phyloP scores from a whole-genome alignment of 2,113 vertebrate species.

The Origma solitaria region DNA sequence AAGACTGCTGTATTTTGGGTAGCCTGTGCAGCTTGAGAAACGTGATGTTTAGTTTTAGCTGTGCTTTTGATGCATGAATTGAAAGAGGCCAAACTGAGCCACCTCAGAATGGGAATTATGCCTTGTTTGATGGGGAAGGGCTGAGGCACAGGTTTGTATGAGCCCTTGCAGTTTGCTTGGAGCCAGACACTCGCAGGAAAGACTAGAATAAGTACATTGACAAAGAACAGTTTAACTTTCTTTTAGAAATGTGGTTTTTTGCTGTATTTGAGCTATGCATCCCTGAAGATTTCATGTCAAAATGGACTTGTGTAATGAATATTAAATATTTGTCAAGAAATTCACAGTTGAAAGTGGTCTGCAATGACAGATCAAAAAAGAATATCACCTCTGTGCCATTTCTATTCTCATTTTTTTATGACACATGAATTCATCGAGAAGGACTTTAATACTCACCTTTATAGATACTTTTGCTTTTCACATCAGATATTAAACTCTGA shows the following conservation, averaged over 20 bases:
- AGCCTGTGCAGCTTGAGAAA: background rate
- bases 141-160: rapidly evolving
- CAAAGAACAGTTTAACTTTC: background rate
- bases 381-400: background rate
- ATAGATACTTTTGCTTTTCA: background rate
- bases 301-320: background rate
- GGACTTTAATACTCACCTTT: background rate
- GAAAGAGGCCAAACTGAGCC: background rate
- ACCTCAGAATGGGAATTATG: background rate
- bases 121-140: background rate
- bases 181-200: background rate
- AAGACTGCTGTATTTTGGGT: background rate
- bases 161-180: background rate
- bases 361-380: background rate
- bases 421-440: background rate
- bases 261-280: background rate
- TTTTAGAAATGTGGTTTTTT: background rate
- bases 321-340: background rate
- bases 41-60: background rate
- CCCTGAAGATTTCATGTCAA: background rate
- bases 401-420: background rate
- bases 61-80: background rate
- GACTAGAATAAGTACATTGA: background rate
- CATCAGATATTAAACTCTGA: background rate
- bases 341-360: background rate